A percentile compares a stretch with the other conserved stretches of the same genome.
These are phyloP conservation scores for Peromyscus californicus DNA, from an alignment of 2,113 vertebrate genomes.

Conservation along the genomic window DNA sequence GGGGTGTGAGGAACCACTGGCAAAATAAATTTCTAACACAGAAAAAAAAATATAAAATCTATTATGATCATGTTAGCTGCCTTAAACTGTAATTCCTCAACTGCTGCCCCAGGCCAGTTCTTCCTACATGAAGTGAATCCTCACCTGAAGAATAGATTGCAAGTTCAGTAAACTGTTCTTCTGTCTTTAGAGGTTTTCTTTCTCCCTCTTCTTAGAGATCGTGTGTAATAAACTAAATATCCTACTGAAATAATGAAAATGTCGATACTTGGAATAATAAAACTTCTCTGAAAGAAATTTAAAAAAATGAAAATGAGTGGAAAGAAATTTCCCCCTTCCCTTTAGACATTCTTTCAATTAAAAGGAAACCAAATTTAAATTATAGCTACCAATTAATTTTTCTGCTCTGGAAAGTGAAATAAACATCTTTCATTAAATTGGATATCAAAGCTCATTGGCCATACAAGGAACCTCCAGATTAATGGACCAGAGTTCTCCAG, in stretches of 20 bases:
- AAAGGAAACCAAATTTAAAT: conserved; percentile 79
- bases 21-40: conserved; percentile 46
- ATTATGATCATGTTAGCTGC: not conserved
- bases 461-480: conserved; percentile 72
- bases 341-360: conserved; percentile 82
- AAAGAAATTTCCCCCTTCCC: conserved; percentile 66
- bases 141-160: not conserved
- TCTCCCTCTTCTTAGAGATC: not conserved
- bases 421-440: conserved; percentile 81
- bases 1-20: not conserved
- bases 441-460: conserved; percentile 78
- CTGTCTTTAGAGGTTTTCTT: not conserved
- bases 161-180: conserved; percentile 8
- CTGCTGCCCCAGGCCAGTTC: not conserved
- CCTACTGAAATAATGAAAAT: conserved; percentile 73
- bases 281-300: conserved; percentile 69
- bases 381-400: conserved; percentile 83
- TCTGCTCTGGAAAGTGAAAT: conserved; percentile 79
- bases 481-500: conserved; percentile 71
- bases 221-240: conserved; percentile 58
- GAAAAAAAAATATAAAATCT: not conserved
- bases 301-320: conserved; percentile 70
- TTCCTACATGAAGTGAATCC: not conserved
- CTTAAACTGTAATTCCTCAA: not conserved
- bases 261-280: conserved; percentile 77